Percentiles rank a stretch among this genome's conserved stretches.
Evolutionary conservation across 2,888 invertebrate genomes (phyloP).

Genomic region (Periphyllus acericola): DNA sequence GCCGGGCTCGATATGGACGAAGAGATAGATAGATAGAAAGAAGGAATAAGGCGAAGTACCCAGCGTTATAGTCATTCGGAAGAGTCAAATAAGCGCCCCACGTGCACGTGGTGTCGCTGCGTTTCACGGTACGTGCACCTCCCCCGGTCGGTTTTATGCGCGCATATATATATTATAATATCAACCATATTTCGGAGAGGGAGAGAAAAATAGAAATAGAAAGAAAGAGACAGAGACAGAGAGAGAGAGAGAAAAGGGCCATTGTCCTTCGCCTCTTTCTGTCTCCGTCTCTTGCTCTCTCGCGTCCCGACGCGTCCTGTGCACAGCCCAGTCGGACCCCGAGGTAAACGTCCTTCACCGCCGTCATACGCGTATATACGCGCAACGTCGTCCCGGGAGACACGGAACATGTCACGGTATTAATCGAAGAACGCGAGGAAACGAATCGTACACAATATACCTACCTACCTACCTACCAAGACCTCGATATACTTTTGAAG

Average conservation of each 20-base stretch:
- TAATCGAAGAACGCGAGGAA: neutral
- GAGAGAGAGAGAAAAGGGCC: neutral
- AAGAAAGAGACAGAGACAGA: too few relatives aligned
- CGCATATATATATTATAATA: neutral
- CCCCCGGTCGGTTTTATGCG: neutral
- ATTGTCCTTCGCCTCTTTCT: neutral
- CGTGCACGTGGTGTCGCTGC: constrained; percentile 27
- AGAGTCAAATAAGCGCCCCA: constrained; percentile 26
- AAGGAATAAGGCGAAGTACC: neutral
- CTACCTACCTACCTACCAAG: neutral
- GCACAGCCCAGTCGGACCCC: neutral
- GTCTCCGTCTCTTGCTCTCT: too few relatives aligned
- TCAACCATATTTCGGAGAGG: neutral
- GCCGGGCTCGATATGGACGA: neutral
- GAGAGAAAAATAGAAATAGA: neutral
- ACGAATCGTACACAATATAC: neutral
- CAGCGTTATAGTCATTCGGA: neutral
- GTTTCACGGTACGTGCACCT: neutral
- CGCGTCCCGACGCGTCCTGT: too few relatives aligned
- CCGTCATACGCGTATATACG: neutral
- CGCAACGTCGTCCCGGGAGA: neutral
- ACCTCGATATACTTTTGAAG: neutral
- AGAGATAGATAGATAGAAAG: neutral
- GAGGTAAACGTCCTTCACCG: constrained; percentile 8
- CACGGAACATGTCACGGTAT: neutral